Evolutionary conservation across 2,797 vertebrate genomes (phyloP), one percentile per base, ranked within the genome.

Genomic region (Pteronotus mesoamericanus): DNA sequence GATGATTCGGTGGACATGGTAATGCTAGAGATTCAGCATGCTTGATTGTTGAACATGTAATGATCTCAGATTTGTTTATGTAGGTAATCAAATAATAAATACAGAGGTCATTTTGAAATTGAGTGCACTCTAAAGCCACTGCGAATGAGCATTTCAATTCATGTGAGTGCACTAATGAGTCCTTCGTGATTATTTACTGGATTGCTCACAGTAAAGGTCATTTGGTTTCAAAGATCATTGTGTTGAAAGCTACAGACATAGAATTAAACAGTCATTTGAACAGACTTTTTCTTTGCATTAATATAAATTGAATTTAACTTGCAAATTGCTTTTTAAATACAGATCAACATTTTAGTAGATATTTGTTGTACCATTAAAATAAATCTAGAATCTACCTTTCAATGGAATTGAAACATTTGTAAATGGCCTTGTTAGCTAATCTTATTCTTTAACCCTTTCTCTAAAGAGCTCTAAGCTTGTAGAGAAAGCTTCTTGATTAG

Each of bases 271-370:
- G 42, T 83, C 72, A 51, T 75, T 84, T 96, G 18, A 75, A 86
- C 91, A 75, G 4, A 51, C 37, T 42, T 74, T 86, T 55, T 86
- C 66, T 91, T 92, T 86, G 29, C 16, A 80, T 74, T 90, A 61
- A 78, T 84, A 66, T 90, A 94, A 61, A 57, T 90, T 89, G 14
- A 44, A 82, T 72, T 94, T 74, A 68, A 90, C 26, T 82, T 64
- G n/a, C 29, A n/a, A 89, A 93, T 87, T 94, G 29, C 29, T 66
- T 92, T 94, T 78, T 51, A 79, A 94, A 83, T 77, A 86, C 6
- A 91, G 29, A 94, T 57, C 51, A 89, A 61, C 42, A 55, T 90
- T 92, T 88, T 86, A 88, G 75, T 78, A 46, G 32, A 7, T n/a
- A 69, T 71, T 91, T 83, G 29, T 44, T 78, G 39, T 68, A 61